These are phyloP conservation scores for Aporrectodea caliginosa DNA, from an alignment of 1,140 invertebrate genomes.

Conservation along the genomic window DNA sequence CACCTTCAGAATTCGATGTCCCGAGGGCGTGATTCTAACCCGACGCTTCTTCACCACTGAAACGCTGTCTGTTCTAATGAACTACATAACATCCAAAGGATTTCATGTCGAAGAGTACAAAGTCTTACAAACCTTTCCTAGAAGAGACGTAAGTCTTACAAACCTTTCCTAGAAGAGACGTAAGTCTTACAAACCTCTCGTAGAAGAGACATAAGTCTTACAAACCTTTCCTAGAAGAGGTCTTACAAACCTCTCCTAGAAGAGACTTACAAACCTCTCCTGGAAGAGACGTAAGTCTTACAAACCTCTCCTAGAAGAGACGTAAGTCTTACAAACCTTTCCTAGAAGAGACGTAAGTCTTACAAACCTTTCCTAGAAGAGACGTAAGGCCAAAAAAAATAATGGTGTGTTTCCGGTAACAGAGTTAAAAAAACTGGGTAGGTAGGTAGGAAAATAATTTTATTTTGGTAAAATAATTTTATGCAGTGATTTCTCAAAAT, in stretches of 20 bases:
- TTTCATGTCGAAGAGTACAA: constrained; percentile 83
- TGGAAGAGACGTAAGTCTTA: constrained; percentile 83
- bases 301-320: constrained; percentile 87
- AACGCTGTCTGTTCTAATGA: constrained; percentile 70
- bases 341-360: too few relatives aligned
- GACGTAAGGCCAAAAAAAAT: too few relatives aligned
- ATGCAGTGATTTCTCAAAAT: too few relatives aligned
- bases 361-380: too few relatives aligned
- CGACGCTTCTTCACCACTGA: constrained; percentile 68
- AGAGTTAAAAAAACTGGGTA: too few relatives aligned
- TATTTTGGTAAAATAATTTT: too few relatives aligned
- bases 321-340: too few relatives aligned
- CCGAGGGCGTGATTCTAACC: constrained; percentile 69
- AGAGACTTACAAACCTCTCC: constrained; percentile 79
- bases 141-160: constrained; percentile 66
- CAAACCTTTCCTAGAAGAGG: background rate
- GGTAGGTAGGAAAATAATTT: too few relatives aligned
- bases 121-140: constrained; percentile 84
- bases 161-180: background rate
- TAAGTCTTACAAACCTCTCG: background rate
- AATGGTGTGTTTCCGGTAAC: too few relatives aligned
- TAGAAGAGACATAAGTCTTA: background rate
- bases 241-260: background rate
- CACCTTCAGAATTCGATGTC: constrained; percentile 72
- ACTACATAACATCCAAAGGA: constrained; percentile 80